Evolutionary conservation across 2,888 invertebrate species (phyloP).

Genomic region (Steinernema carpocapsae): DNA sequence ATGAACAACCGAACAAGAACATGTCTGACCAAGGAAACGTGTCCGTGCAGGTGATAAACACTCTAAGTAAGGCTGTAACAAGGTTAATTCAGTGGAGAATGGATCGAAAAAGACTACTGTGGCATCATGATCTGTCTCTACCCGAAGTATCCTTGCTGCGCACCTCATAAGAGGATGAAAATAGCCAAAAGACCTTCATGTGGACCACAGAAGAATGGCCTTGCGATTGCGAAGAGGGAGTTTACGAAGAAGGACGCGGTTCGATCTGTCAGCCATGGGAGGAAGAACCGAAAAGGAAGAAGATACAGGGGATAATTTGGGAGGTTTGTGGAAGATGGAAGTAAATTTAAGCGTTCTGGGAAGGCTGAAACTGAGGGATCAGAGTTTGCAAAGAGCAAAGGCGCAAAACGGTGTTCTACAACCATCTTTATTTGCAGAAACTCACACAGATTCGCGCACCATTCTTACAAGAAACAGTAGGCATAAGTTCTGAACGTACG

Average conservation of each 20-base stretch:
- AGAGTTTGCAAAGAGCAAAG: no score
- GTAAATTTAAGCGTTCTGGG: no score
- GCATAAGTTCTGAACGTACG: no score
- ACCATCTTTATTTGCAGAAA: no score
- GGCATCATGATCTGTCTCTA: conserved; percentile 14
- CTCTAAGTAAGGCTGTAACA: neutral
- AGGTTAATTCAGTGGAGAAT: neutral
- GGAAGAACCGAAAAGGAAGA: neutral
- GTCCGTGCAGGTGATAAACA: neutral
- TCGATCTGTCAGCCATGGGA: neutral
- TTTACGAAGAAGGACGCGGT: neutral
- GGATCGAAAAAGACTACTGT: conserved; percentile 14
- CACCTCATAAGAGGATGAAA: neutral
- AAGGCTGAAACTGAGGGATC: no score
- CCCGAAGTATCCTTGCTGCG: neutral
- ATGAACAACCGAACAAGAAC: conserved; percentile 15
- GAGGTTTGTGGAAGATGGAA: no score
- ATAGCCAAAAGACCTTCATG: neutral
- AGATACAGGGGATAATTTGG: no score
- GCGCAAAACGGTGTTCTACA: no score
- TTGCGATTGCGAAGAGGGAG: neutral
- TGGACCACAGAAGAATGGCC: neutral
- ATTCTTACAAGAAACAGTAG: no score
- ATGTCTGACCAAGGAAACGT: neutral
- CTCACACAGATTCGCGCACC: no score